Percentiles rank a stretch among this genome's conserved stretches.
These are phyloP conservation scores for Pseudorasbora parva DNA, from an alignment of 2,113 vertebrate genomes.

Conservation along the genomic window DNA sequence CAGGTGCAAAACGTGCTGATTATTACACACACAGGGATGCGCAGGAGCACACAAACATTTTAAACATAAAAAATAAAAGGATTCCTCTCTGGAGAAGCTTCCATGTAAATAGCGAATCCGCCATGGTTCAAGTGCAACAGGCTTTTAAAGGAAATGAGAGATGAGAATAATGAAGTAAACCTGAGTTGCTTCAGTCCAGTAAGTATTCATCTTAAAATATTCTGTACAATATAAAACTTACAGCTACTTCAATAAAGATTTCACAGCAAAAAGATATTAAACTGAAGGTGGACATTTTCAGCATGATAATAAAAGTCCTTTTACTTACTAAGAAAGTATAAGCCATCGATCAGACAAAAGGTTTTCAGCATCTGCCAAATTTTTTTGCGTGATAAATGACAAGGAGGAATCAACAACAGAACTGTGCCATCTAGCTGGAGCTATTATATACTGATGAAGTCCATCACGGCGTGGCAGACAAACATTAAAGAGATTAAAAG, in stretches of 20 bases:
- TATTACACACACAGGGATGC: too few species aligned
- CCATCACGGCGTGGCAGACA: background rate
- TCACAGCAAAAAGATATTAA: background rate
- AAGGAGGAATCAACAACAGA: background rate
- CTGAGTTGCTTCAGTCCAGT: background rate
- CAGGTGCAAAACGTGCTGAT: too few species aligned
- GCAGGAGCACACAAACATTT: too few species aligned
- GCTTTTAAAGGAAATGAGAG: too few species aligned
- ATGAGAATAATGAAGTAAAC: background rate
- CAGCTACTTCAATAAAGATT: background rate
- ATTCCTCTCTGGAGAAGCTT: too few species aligned
- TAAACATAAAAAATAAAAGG: too few species aligned
- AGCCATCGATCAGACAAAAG: background rate
- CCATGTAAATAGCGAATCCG: too few species aligned
- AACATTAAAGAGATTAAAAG: slow-evolving; percentile 28
- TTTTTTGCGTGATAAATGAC: background rate
- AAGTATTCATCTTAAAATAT: background rate
- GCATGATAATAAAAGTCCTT: background rate
- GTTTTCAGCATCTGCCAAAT: background rate
- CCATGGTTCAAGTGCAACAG: too few species aligned
- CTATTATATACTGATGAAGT: slow-evolving; percentile 9
- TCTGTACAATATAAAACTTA: background rate
- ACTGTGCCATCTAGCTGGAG: background rate
- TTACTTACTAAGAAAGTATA: background rate
- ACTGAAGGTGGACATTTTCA: background rate